Percentiles rank a stretch among this genome's conserved stretches.
Evolutionary conservation across 2,113 vertebrate species (phyloP).

Genomic region (Euleptes europaea): DNA sequence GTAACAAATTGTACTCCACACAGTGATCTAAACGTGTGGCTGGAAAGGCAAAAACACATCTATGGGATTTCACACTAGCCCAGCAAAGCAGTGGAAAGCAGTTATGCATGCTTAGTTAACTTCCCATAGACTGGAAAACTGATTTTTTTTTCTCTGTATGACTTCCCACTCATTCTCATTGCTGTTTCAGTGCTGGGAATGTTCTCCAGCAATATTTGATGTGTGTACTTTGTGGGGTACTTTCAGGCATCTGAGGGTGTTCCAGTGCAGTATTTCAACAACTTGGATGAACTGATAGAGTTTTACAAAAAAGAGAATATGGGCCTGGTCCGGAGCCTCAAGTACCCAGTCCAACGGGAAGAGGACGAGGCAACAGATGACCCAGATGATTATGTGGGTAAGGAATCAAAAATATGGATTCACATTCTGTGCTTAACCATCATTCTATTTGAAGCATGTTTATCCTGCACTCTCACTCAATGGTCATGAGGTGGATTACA

Average conservation of each 20-base stretch:
- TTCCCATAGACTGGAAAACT: no score
- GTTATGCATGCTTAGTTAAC: no score
- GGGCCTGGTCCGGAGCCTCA: conserved; percentile 92
- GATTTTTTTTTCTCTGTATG: no score
- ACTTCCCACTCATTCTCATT: conserved; percentile 37
- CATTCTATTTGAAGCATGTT: background rate
- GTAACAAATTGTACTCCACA: background rate
- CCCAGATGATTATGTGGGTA: conserved; percentile 88
- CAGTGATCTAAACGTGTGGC: background rate
- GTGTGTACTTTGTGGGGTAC: conserved; percentile 20
- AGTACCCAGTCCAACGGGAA: conserved; percentile 85
- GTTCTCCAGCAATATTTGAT: background rate
- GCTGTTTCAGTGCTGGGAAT: conserved; percentile 44
- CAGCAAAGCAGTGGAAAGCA: no score
- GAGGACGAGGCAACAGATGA: conserved; percentile 81
- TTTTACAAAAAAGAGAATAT: conserved; percentile 93
- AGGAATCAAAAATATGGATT: conserved; percentile 24
- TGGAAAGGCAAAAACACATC: no score
- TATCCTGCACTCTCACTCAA: no score
- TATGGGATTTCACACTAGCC: no score
- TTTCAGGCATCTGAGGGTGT: conserved; percentile 94
- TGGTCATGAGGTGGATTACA: no score
- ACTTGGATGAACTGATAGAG: conserved; percentile 91
- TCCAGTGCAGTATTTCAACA: conserved; percentile 87
- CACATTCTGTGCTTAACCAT: background rate